A percentile compares a stretch with the other conserved stretches of the same genome.
Conservation (phyloP, 2,888 invertebrate species). For the Lissonota sp. region DNA sequence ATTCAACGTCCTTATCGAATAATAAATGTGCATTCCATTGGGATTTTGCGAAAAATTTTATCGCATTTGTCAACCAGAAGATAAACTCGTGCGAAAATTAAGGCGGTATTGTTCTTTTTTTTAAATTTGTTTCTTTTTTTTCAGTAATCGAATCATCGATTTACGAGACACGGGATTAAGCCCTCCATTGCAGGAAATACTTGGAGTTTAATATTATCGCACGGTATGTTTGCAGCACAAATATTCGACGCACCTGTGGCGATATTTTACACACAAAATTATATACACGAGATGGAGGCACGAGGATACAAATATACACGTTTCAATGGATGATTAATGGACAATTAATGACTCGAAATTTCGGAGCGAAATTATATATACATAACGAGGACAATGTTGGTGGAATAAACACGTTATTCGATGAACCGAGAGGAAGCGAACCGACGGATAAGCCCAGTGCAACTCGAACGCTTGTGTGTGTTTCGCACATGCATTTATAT, state of each 20-base stretch:
- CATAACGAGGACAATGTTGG: conserved; percentile 30
- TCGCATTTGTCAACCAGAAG: not conserved
- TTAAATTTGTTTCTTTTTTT: no score
- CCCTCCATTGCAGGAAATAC: no score
- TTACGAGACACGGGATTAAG: no score
- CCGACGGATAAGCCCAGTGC: conserved; percentile 27
- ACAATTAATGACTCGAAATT: conserved; percentile 60
- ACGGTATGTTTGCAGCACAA: not conserved
- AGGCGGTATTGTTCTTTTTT: no score
- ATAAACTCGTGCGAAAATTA: no score
- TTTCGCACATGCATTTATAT: conserved; percentile 9
- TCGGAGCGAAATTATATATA: conserved; percentile 21
- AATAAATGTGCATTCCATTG: conserved; percentile 41
- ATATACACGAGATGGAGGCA: not conserved
- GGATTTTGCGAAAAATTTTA: conserved; percentile 20
- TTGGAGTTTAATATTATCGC: not conserved
- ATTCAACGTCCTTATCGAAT: conserved; percentile 31
- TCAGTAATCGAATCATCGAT: no score
- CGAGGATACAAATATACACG: not conserved
- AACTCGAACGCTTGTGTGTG: no score
- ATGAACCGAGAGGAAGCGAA: conserved; percentile 27
- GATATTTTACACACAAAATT: conserved; percentile 18
- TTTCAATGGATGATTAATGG: conserved; percentile 54
- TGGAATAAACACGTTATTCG: conserved; percentile 52
- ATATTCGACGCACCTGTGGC: not conserved